phyloP scores from a whole-genome alignment of 2,797 vertebrate species.

The Naso thynnoides region DNA sequence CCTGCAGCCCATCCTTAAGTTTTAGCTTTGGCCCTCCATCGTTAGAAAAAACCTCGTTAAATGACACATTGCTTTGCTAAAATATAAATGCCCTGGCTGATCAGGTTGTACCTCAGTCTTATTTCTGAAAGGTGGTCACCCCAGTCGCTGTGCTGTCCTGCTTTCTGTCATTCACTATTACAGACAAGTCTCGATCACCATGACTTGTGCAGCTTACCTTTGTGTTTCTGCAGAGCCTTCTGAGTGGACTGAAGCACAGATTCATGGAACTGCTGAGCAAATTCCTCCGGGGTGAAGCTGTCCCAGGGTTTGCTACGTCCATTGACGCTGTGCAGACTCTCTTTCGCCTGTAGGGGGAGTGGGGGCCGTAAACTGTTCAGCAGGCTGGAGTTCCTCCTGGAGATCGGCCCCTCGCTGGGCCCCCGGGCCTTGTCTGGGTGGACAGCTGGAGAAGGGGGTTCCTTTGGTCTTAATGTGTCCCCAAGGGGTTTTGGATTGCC shows the following conservation, averaged over 20 bases:
- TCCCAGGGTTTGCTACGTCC: conserved; percentile 96
- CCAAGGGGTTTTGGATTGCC: conserved; percentile 86
- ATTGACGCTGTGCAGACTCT: conserved; percentile 89
- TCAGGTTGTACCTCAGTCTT: background rate
- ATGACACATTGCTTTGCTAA: background rate
- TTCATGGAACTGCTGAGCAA: conserved; percentile 98
- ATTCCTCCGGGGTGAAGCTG: conserved; percentile 94
- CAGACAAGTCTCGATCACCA: background rate
- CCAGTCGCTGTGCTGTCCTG: background rate
- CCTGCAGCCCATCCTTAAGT: no score
- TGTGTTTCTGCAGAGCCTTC: conserved; percentile 97
- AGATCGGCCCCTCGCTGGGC: conserved; percentile 80
- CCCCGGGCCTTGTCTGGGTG: conserved; percentile 88
- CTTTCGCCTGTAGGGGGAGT: conserved; percentile 88
- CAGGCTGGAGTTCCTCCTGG: conserved; percentile 91
- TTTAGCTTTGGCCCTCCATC: no score
- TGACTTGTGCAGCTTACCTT: conserved; percentile 83
- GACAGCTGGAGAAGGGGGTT: conserved; percentile 76
- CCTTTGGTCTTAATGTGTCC: conserved; percentile 88
- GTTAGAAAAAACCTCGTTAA: background rate
- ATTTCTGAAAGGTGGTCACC: background rate
- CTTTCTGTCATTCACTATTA: background rate
- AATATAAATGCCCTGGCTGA: background rate
- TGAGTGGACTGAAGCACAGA: conserved; percentile 98
- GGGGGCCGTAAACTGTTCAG: conserved; percentile 90